These are phyloP conservation scores for Macrosiphum euphorbiae DNA, from an alignment of 2,888 invertebrate species.

Conservation along the genomic window DNA sequence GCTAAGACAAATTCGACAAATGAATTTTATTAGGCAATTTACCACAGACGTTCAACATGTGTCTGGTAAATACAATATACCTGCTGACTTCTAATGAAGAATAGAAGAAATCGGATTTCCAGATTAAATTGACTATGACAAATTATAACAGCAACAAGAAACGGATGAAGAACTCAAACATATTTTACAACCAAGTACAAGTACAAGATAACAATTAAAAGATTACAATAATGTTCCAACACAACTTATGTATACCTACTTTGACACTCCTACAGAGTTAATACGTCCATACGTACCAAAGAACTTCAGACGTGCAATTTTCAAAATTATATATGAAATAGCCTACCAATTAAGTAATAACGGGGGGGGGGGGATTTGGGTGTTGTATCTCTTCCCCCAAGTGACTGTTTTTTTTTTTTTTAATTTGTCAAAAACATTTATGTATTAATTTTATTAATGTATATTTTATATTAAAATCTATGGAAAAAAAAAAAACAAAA, in stretches of 20 bases:
- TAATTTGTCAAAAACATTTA: no score
- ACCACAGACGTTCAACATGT: constrained; percentile 63
- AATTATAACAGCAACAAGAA: constrained; percentile 16
- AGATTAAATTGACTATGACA: background rate
- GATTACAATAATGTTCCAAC: background rate
- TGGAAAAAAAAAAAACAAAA: no score
- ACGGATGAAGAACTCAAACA: constrained; percentile 44
- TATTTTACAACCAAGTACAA: background rate
- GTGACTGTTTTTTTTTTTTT: no score
- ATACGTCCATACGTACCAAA: constrained; percentile 53
- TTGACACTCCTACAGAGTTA: background rate
- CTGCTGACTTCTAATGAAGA: constrained; percentile 64
- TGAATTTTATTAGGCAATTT: constrained; percentile 64
- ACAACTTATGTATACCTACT: background rate
- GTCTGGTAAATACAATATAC: constrained; percentile 60
- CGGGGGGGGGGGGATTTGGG: no score
- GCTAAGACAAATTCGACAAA: constrained; percentile 55
- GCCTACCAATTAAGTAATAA: no score
- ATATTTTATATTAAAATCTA: no score
- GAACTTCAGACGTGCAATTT: no score
- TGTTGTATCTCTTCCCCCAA: no score
- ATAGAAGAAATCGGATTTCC: constrained; percentile 29
- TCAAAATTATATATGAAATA: no score
- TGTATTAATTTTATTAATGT: no score
- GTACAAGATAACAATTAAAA: background rate